These are phyloP conservation scores for Chaetorhynchus papuensis DNA, from an alignment of 2,113 vertebrate species.

Conservation along the genomic window DNA sequence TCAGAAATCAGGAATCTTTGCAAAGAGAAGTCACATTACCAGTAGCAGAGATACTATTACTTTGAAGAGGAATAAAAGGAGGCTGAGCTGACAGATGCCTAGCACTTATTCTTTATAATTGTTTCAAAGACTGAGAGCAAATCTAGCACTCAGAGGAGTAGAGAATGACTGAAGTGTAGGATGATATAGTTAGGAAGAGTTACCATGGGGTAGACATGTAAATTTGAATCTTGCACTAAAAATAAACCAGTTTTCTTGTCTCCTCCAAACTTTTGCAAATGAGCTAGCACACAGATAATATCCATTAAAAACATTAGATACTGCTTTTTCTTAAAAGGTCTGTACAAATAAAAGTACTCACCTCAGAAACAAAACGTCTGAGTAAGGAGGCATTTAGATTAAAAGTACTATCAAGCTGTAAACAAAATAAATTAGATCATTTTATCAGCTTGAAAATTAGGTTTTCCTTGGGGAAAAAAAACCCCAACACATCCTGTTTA, in stretches of 20 bases:
- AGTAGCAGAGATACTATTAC: not conserved
- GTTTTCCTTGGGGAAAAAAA: not conserved
- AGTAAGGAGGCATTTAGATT: conserved; percentile 20
- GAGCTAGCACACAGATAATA: not conserved
- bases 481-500: not conserved
- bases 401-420: conserved; percentile 54
- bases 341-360: conserved; percentile 10
- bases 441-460: not conserved
- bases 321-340: not conserved
- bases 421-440: not conserved
- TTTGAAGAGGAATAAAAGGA: not conserved
- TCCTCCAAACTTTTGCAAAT: not conserved
- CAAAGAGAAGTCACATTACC: not conserved
- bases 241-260: not conserved
- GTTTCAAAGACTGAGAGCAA: not conserved
- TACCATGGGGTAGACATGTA: not conserved
- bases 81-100: not conserved
- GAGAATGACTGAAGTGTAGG: not conserved
- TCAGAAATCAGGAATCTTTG: not conserved
- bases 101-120: not conserved
- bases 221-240: not conserved
- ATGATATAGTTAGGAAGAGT: not conserved
- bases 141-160: not conserved
- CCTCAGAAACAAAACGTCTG: conserved; percentile 48
- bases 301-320: not conserved